These are phyloP conservation scores for Apistogramma diplotaenia DNA, from an alignment of 2,113 vertebrate genomes.

Conservation along the genomic window DNA sequence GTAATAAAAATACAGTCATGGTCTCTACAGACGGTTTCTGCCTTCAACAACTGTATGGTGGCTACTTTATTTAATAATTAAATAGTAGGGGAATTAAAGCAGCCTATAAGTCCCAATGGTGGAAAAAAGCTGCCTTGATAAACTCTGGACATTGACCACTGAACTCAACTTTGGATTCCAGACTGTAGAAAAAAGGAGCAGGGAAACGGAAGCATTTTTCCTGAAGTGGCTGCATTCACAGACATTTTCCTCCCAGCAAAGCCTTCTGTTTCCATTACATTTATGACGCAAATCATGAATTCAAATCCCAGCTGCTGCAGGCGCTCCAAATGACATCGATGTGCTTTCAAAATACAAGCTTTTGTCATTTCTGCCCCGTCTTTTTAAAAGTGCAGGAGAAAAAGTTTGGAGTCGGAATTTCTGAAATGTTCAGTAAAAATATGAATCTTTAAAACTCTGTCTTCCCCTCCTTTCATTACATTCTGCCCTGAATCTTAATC, in stretches of 20 bases:
- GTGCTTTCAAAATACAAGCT: neutral
- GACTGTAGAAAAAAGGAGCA: neutral
- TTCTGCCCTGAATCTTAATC: neutral
- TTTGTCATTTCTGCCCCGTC: neutral
- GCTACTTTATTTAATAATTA: no score
- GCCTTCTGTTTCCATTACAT: neutral
- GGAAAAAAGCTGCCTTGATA: no score
- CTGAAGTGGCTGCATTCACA: neutral
- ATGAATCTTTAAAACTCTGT: neutral
- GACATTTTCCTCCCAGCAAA: accelerated
- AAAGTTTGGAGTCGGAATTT: neutral
- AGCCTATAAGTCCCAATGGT: no score
- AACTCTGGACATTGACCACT: no score
- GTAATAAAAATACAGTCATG: neutral
- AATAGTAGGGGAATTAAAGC: no score
- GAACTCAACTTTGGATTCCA: neutral
- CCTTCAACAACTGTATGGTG: neutral
- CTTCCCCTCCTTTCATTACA: neutral
- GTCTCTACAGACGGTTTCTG: neutral
- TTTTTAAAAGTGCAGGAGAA: neutral
- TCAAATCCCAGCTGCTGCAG: neutral
- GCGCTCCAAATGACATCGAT: neutral
- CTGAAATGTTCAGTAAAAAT: neutral
- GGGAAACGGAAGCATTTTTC: neutral
- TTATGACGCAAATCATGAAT: neutral